These are phyloP conservation scores for Synergus gifuensis DNA, from an alignment of 2,888 invertebrate species.

Conservation along the genomic window DNA sequence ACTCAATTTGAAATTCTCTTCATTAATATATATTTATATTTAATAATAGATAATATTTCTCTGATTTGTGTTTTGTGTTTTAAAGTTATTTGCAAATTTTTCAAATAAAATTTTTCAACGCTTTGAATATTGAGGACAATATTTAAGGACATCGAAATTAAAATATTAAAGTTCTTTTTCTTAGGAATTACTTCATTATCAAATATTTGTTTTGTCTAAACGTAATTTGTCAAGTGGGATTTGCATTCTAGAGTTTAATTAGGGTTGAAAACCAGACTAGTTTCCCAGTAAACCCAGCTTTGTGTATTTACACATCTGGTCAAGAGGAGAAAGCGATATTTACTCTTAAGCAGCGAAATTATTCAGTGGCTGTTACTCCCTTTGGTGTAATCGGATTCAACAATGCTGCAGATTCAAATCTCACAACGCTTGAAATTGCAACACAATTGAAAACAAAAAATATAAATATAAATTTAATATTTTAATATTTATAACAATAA, in stretches of 20 bases:
- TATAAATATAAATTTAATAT: no score
- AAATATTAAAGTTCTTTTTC: not conserved
- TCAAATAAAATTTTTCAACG: no score
- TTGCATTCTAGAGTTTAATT: not conserved
- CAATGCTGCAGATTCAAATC: slow-evolving; percentile 19
- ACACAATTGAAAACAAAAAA: no score
- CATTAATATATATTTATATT: not conserved
- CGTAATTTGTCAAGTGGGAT: not conserved
- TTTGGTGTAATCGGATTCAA: slow-evolving; percentile 3
- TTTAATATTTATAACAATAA: no score
- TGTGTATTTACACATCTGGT: slow-evolving; percentile 1
- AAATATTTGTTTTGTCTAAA: not conserved
- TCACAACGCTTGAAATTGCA: not conserved
- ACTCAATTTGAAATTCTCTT: not conserved
- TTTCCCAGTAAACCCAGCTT: not conserved
- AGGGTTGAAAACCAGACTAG: slow-evolving; percentile 22
- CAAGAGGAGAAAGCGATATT: slow-evolving; percentile 6
- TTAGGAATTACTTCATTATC: not conserved
- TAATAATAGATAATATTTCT: no score
- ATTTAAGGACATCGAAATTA: no score
- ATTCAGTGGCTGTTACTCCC: slow-evolving; percentile 17
- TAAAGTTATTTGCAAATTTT: no score
- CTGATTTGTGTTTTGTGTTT: no score
- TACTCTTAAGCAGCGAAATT: slow-evolving; percentile 30
- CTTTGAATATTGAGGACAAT: no score